A percentile compares a stretch with the other conserved stretches of the same genome.
These are phyloP conservation scores for Pediacus dermestoides DNA, from an alignment of 2,888 invertebrate genomes.

Conservation along the genomic window DNA sequence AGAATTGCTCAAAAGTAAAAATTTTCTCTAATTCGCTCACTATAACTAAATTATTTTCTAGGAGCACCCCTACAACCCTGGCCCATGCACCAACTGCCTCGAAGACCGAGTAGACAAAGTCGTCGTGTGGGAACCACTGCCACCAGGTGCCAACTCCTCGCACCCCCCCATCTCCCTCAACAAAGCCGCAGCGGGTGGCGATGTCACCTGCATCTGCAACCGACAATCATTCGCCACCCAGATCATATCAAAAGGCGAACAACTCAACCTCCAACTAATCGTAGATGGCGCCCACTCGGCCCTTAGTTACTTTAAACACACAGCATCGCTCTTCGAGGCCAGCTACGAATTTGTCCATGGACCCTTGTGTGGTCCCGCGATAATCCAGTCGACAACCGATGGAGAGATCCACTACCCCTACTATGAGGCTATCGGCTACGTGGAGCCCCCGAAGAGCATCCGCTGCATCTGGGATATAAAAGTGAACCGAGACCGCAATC, in stretches of 20 bases:
- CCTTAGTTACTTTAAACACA: constrained; percentile 83
- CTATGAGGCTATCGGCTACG: constrained; percentile 71
- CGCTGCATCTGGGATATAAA: constrained; percentile 56
- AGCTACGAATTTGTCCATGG: constrained; percentile 87
- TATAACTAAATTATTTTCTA: too few species aligned
- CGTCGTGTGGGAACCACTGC: constrained; percentile 71
- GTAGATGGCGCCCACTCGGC: constrained; percentile 84
- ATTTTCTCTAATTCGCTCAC: too few species aligned
- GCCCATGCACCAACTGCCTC: constrained; percentile 80
- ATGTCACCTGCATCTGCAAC: constrained; percentile 72
- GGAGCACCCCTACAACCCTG: constrained; percentile 74
- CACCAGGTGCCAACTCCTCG: constrained; percentile 47
- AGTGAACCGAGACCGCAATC: constrained; percentile 77
- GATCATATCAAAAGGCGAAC: constrained; percentile 76
- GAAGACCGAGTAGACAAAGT: constrained; percentile 83
- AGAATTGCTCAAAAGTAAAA: too few species aligned
- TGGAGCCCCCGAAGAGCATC: constrained; percentile 65
- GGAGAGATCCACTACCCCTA: constrained; percentile 86
- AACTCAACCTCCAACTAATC: constrained; percentile 74
- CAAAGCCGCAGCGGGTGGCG: constrained; percentile 63
- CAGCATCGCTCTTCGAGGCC: constrained; percentile 79
- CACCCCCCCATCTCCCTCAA: constrained; percentile 53
- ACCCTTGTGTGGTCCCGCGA: constrained; percentile 80
- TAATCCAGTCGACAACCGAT: constrained; percentile 74
- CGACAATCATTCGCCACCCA: constrained; percentile 56